Base-by-base conservation (phyloP, 92 coral and sea anemone species). In the Actinernus sp. region DNA sequence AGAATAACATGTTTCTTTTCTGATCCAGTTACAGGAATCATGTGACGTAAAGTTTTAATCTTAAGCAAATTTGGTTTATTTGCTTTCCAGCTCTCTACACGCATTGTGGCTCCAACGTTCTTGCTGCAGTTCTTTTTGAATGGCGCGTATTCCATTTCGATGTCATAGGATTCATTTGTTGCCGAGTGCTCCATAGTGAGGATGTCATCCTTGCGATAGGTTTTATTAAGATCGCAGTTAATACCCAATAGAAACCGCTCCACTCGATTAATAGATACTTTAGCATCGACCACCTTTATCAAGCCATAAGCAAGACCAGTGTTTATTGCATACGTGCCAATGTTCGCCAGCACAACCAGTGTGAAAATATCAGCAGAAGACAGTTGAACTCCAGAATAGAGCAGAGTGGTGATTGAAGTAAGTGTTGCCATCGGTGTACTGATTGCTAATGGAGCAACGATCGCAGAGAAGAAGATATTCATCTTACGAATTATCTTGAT, bases 331-430 rank as follows among this genome's bases (percentile, higher is more conserved):
- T 27, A 39, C 17, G 36, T 39, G 40, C 37, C 52, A 17, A 61
- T 12, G 36, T 39, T 39, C 27, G 44, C 40, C 44, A 61, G 18
- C 13, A 61, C 46, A 22, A 61, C 3, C 30, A 61, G 20, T 12
- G 68, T 61, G 38, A 61, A 61, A 23, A 61, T 41, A 20, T 39
- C 29, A 17, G 44, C 40, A 6, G 68, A 24, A 24, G 68, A 21
- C 14, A 61, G 53, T 0, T 24, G 51, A 11, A 61, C 22, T 19
- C 68, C 68, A 61, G 52, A 11, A 18, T 61, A 61, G 22, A 61
- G 22, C 3, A 61, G 53, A 4, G 68, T 39, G 3, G 30, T 4
- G 9, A 61, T 26, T 22, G 68, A 40, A 36, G 44, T 61, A n/a
- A 61, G 53, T 11, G 45, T 18, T 20, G 68, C 54, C 5, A 29